Conservation (phyloP, 2,113 vertebrate genomes). For the Delphinapterus leucas region DNA sequence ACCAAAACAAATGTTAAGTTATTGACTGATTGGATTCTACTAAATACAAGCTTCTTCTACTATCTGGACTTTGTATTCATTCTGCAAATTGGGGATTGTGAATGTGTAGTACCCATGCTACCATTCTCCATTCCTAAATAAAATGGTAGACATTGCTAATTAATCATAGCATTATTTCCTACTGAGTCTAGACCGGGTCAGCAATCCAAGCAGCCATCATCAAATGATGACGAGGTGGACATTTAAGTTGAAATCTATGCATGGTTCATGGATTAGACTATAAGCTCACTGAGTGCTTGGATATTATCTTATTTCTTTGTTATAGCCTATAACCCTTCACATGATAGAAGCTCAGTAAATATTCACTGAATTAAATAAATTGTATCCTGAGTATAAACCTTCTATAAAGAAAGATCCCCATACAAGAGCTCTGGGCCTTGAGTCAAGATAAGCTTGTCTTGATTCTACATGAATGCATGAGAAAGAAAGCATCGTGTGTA, state of each 20-base stretch:
- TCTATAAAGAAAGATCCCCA: neutral
- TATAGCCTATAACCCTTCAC: neutral
- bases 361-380: slow-evolving; percentile 27
- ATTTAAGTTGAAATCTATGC: neutral
- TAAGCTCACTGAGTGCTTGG: neutral
- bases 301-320: slow-evolving; percentile 21
- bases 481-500: neutral
- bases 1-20: neutral
- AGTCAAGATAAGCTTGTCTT: slow-evolving; percentile 23
- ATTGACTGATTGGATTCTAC: neutral
- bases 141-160: neutral
- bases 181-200: neutral
- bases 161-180: neutral
- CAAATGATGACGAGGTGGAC: neutral
- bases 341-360: neutral
- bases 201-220: neutral
- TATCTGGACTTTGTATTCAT: neutral
- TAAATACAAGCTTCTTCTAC: neutral
- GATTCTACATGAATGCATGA: neutral
- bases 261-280: neutral
- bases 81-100: neutral
- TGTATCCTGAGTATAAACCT: neutral
- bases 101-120: neutral
- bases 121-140: neutral
- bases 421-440: neutral